These are phyloP conservation scores for Esox niger DNA, from an alignment of 2,113 vertebrate genomes.

Conservation along the genomic window DNA sequence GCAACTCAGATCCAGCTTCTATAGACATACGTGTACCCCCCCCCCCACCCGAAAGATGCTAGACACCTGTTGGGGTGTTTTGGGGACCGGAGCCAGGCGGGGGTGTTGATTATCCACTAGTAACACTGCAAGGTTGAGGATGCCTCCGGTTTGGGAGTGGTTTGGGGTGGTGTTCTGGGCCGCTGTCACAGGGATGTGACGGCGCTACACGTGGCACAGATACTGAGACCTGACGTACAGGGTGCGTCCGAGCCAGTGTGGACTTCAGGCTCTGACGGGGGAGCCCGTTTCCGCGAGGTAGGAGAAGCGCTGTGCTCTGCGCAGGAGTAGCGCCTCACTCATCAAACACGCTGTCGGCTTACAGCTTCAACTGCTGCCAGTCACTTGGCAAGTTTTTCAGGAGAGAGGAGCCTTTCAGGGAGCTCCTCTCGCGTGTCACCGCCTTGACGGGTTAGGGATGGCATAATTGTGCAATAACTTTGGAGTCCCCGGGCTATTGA, in stretches of 20 bases:
- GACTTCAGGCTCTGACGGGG: neutral
- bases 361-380: slow-evolving; percentile 10
- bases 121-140: slow-evolving; percentile 30
- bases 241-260: slow-evolving; percentile 1
- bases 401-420: neutral
- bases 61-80: neutral
- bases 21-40: too few relatives aligned
- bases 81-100: neutral
- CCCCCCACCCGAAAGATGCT: too few relatives aligned
- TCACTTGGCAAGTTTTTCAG: slow-evolving; percentile 16
- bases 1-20: too few relatives aligned
- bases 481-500: too few relatives aligned
- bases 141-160: neutral
- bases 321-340: slow-evolving; percentile 7
- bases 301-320: slow-evolving; percentile 4
- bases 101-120: slow-evolving; percentile 15
- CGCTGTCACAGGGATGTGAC: neutral
- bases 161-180: neutral
- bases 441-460: too few relatives aligned
- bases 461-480: too few relatives aligned
- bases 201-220: neutral
- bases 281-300: neutral
- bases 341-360: slow-evolving; percentile 11
- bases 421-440: slow-evolving; percentile 53
- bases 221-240: neutral